Evolutionary conservation across 2,888 invertebrate species (phyloP), one percentile per base, ranked within the genome.

Genomic region (Scrobipalpa atriplicella): DNA sequence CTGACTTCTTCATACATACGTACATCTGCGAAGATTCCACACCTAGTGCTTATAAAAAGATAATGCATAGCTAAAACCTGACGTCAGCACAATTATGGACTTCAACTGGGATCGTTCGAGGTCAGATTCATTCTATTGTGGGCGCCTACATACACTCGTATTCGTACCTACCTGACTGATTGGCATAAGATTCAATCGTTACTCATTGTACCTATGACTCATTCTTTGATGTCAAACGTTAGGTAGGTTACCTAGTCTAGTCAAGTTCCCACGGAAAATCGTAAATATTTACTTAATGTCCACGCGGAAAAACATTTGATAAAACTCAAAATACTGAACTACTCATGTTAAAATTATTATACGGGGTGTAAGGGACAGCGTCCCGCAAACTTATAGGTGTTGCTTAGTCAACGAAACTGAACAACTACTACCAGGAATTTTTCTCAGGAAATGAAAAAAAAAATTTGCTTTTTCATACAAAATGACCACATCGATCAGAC

Each of bases 51-150:
- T 61, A 61, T 52, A 67, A 67, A 56, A 62, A 63, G 58, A 52
- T 67, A 64, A 60, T 56, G 61, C 62, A 60, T 63, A 43, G 43
- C 58, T 38, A 65, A 72, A 69, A 69, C 16, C 63, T 78, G 75
- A 73, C 77, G 73, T 78, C 76, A 78, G 71, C 73, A 69, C 67
- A 78, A 73, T 73, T 73, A 73, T 70, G 64, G 68, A 70, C 69
- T 65, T 70, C 66, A 72, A 71, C 73, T 80, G 79, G 85, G 82
- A 84, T 78, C 72, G 82, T 75, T 77, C 89, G 84, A 91, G 91
- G 91, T 86, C 89, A 85, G 75, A 88, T 68, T 85, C 77, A 86
- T 91, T 90, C 86, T 85, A 89, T 90, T 89, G 89, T 89, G 73
- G 77, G 74, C 77, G 74, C 73, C 75, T 75, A 64, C 63, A 39